Base-by-base conservation (phyloP, 2,113 vertebrate species). In the Ancistrus triradiatus region DNA sequence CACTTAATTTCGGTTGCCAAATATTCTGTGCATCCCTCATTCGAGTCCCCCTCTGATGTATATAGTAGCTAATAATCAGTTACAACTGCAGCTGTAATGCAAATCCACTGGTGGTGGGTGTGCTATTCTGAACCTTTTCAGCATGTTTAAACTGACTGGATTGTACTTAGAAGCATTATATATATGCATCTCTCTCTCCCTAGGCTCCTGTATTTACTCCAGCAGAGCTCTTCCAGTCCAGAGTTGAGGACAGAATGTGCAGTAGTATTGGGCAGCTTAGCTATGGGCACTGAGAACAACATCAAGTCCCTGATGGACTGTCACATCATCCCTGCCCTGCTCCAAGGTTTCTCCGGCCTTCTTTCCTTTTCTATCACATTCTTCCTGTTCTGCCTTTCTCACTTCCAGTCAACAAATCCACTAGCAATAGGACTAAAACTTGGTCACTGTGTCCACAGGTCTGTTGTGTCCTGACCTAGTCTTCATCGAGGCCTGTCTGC, bases 261-360 rank as follows among this genome's bases (percentile, higher is more conserved):
- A 0, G 94, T 99, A 72, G 96, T 99, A 40, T 85, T 99, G 10
- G 95, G 95, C 81, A 99, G 96, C 79, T 87, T 99, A 31, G 94
- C 96, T 44, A 99, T 98, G 96, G 96, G 96, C 72, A 99, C 96
- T 1, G 95, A 99, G 84, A 99, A 98, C 82, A 99, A 99, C 80
- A 95, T 98, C 79, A 99, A 99, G 87, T 99, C 96, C 82, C 87
- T 99, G 25, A 88, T 99, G 81, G 96, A 99, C 89, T 99, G 95
- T 81, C 95, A 98, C 85, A 95, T 97, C 84, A 98, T 99, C 81
- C 95, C 95, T 73, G 93, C 93, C 80, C 91, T 98, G 80, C 75
- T 99, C 33, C 96, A 98, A 95, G 96, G 96, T 98, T n/a, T n/a
- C n/a, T n/a, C n/a, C n/a, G n/a, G n/a, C n/a, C n/a, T 9, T 31